phyloP scores from a whole-genome alignment of 2,888 invertebrate genomes.

The Meteorus colon region DNA sequence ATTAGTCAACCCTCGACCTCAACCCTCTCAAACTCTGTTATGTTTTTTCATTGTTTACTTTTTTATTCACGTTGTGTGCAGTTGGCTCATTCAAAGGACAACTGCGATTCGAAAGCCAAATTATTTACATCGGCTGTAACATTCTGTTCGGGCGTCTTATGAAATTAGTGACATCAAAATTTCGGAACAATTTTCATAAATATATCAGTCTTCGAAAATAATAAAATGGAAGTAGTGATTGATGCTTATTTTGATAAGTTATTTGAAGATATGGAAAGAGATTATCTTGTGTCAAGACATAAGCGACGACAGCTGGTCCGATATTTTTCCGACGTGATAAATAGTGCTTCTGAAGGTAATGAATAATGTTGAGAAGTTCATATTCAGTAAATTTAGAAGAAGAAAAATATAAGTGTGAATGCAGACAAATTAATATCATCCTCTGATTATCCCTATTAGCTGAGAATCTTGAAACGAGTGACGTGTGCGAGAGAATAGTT shows the following conservation, averaged over 20 bases:
- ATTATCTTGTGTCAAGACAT: conserved; percentile 82
- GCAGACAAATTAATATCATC: background rate
- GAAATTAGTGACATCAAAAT: background rate
- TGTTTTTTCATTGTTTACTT: conserved; percentile 39
- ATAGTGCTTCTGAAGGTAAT: conserved; percentile 80
- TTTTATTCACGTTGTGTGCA: background rate
- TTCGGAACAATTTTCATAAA: conserved; percentile 3
- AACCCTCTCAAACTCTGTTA: conserved; percentile 37
- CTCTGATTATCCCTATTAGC: conserved; percentile 69
- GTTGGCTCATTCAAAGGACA: conserved; percentile 53
- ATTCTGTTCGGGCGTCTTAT: conserved; percentile 27
- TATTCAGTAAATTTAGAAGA: background rate
- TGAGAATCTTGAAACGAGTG: conserved; percentile 73
- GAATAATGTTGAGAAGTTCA: conserved; percentile 36
- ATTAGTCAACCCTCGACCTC: conserved; percentile 55
- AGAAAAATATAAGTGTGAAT: background rate
- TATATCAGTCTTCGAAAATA: background rate
- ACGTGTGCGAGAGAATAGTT: conserved; percentile 79
- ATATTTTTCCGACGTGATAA: conserved; percentile 85
- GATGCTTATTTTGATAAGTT: conserved; percentile 86
- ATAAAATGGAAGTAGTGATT: conserved; percentile 84
- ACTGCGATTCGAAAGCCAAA: conserved; percentile 45
- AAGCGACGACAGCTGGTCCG: conserved; percentile 83
- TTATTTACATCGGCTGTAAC: conserved; percentile 21
- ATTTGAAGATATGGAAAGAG: conserved; percentile 82